Evolutionary conservation across 1,140 invertebrate genomes (phyloP), one percentile per base, ranked within the genome.

Genomic region (Notospermus geniculatus): DNA sequence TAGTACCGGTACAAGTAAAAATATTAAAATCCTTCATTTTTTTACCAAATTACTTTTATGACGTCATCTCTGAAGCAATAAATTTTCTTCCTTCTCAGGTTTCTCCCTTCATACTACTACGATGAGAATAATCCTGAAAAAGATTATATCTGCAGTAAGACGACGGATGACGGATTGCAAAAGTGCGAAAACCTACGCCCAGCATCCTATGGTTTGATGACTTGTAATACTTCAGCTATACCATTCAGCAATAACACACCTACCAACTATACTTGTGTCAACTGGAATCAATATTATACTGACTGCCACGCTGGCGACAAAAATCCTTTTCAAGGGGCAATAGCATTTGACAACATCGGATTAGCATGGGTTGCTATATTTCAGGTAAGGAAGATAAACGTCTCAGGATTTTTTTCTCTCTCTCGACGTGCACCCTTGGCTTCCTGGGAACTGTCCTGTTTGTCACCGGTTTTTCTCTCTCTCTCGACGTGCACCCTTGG

Each of bases 291-390:
- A 83, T 99, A 99, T 83, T 99, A 98, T 78, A 95, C 91, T 28
- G 88, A 91, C 71, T 99, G 97, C 82, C 88, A 88, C 56, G 88
- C 94, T 59, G 89, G 91, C 60, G 93, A 93, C 46, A 88, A 89
- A 71, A 99, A 99, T 85, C 97, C 97, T 25, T 99, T 98, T 81
- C 93, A 97, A 83, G 96, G 96, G 45, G 97, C 97, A 25, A 98
- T 99, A 72, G 97, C 95, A 17, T 99, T 99, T 83, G 97, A 99
- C 83, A 99, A 99, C 82, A 99, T 99, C 69, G 97, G 96, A 52
- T 87, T 98, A 66, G 97, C 97, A 36, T 99, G 97, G 97, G 96
- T 99, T 57, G 96, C 97, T 62, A 99, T 99, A 82, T 99, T 99
- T 85, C 87, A 99, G 83, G 97, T 98, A 84, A 91, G 87, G 86